Conservation (phyloP, 2,797 vertebrate genomes). For the Gymnopithys bicolor region DNA sequence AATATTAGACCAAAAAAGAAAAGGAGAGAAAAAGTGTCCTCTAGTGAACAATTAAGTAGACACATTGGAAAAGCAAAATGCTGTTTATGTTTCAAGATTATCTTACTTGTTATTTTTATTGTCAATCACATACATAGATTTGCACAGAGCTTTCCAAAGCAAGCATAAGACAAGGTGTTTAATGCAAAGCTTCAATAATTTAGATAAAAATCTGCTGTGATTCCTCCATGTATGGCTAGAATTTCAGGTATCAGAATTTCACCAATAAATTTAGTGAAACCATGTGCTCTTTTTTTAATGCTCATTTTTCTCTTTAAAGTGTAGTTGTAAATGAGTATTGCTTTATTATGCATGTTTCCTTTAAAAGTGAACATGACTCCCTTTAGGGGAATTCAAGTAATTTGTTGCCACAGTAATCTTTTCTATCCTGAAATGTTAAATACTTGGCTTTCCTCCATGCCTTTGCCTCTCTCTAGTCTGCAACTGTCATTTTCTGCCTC, state of each 20-base stretch:
- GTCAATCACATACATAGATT: background rate
- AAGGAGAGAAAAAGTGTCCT: background rate
- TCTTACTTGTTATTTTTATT: conserved; percentile 33
- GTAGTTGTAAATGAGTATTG: conserved; percentile 73
- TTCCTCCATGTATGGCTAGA: background rate
- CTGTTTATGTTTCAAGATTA: conserved; percentile 25
- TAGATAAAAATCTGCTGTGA: background rate
- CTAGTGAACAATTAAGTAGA: background rate
- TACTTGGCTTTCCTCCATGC: conserved; percentile 75
- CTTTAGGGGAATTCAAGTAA: conserved; percentile 78
- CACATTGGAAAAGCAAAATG: conserved; percentile 45
- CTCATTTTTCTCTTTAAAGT: conserved; percentile 72
- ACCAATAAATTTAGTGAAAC: conserved; percentile 43
- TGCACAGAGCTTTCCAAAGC: conserved; percentile 5
- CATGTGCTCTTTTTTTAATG: conserved; percentile 45
- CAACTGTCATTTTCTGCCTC: conserved; percentile 54
- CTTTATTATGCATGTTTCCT: conserved; percentile 76
- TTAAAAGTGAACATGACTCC: conserved; percentile 78
- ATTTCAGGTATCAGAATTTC: conserved; percentile 26
- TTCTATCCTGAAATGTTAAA: conserved; percentile 76
- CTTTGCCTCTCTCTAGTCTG: conserved; percentile 60
- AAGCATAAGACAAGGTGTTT: background rate
- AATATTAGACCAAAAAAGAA: background rate
- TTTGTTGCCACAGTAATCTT: conserved; percentile 75
- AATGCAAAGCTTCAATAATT: background rate